Conservation (phyloP, 2,888 invertebrate species). For the Caenorhabditis parvicauda region DNA sequence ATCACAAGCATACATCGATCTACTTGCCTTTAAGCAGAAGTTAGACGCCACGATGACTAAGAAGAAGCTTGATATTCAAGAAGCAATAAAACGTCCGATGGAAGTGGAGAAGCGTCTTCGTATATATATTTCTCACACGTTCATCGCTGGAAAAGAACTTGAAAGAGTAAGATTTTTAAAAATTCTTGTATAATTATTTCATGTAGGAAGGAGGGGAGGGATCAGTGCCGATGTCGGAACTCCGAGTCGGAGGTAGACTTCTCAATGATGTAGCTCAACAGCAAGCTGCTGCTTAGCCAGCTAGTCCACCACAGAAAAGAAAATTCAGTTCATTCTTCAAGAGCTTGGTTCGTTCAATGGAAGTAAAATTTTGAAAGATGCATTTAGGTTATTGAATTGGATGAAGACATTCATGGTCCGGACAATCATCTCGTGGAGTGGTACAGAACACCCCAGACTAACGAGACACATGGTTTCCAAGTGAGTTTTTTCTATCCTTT, state of each 20-base stretch:
- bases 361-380: background rate
- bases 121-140: slow-evolving; percentile 98
- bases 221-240: slow-evolving; percentile 77
- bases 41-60: slow-evolving; percentile 96
- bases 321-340: slow-evolving; percentile 99
- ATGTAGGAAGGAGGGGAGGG: slow-evolving; percentile 65
- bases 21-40: slow-evolving; percentile 93
- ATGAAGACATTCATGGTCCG: slow-evolving; percentile 97
- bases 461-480: slow-evolving; percentile 80
- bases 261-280: slow-evolving; percentile 71
- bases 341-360: slow-evolving; percentile 76
- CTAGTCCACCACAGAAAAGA: slow-evolving; percentile 66
- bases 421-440: slow-evolving; percentile 99
- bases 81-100: slow-evolving; percentile 94
- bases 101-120: slow-evolving; percentile 89
- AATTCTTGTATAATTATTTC: background rate
- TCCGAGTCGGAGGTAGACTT: slow-evolving; percentile 91
- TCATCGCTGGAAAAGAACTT: slow-evolving; percentile 81
- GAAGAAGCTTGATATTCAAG: slow-evolving; percentile 92
- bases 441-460: slow-evolving; percentile 95
- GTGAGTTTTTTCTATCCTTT: background rate
- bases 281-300: slow-evolving; percentile 4
- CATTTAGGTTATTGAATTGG: slow-evolving; percentile 80
- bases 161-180: slow-evolving; percentile 23
- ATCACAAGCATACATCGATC: slow-evolving; percentile 98